Percentiles rank a stretch among this genome's conserved stretches.
phyloP scores from a whole-genome alignment of 2,797 vertebrate species.

The Rachycentron canadum region DNA sequence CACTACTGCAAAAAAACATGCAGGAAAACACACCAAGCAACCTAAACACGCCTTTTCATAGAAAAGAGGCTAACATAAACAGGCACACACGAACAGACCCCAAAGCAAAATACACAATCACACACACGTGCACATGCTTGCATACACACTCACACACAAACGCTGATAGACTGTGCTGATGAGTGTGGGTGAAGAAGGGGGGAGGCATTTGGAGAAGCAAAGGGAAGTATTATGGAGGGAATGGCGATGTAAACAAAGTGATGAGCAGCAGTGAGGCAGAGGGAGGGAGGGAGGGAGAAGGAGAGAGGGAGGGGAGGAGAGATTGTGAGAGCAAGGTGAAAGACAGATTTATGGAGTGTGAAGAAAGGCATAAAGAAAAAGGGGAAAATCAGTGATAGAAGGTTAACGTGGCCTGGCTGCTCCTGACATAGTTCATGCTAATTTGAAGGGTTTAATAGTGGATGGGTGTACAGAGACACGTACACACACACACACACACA shows the following conservation, averaged over 20 bases:
- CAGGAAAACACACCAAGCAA: conserved; percentile 25
- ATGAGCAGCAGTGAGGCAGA: conserved; percentile 49
- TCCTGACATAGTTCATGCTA: conserved; percentile 66
- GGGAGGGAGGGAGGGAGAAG: conserved; percentile 6
- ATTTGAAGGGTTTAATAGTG: conserved; percentile 67
- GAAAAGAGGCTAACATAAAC: conserved; percentile 34
- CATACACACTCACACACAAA: conserved; percentile 13
- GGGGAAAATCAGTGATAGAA: conserved; percentile 53
- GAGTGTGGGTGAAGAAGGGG: conserved; percentile 32
- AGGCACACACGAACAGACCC: conserved; percentile 25
- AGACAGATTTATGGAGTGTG: conserved; percentile 70
- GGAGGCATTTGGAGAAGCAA: conserved; percentile 54
- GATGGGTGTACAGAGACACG: not conserved
- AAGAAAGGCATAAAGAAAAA: conserved; percentile 59
- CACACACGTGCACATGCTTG: not conserved
- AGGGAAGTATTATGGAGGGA: conserved; percentile 43
- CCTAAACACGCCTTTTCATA: conserved; percentile 17
- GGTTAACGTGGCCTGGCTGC: conserved; percentile 68
- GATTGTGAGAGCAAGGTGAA: conserved; percentile 24
- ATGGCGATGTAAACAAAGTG: conserved; percentile 59
- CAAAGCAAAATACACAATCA: conserved; percentile 21
- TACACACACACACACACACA: conserved; percentile 26
- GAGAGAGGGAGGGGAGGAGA: conserved; percentile 9
- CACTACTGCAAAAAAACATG: conserved; percentile 21
- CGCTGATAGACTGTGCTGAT: conserved; percentile 52